Evolutionary conservation across 2,113 vertebrate species (phyloP).

Genomic region (Neoarius graeffei): DNA sequence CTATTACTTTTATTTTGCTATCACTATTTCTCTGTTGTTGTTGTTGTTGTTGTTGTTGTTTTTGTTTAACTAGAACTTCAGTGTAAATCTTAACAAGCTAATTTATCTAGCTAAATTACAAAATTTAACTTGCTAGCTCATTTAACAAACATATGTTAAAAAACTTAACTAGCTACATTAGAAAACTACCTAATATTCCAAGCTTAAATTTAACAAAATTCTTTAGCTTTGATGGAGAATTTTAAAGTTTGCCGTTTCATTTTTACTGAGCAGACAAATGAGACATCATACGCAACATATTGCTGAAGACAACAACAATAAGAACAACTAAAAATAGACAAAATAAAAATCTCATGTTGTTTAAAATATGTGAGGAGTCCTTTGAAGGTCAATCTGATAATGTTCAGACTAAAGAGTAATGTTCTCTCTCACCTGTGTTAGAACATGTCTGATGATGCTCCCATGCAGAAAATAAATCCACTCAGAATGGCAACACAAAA

Average conservation of each 20-base stretch:
- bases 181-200: no score
- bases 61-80: not conserved
- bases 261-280: no score
- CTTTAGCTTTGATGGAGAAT: not conserved
- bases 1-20: not conserved
- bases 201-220: not conserved
- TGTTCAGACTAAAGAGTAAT: not conserved
- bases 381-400: no score
- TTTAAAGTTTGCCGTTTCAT: no score
- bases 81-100: not conserved
- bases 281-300: no score
- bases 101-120: not conserved
- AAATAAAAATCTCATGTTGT: no score
- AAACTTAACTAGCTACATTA: not conserved
- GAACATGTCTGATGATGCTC: not conserved
- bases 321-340: no score
- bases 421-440: not conserved
- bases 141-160: not conserved
- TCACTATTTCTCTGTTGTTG: not conserved
- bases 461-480: not conserved
- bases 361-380: no score
- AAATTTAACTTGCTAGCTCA: not conserved
- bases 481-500: not conserved
- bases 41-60: not conserved
- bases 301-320: no score